phyloP scores from a whole-genome alignment of 2,888 invertebrate species.

The Portevinia maculata region DNA sequence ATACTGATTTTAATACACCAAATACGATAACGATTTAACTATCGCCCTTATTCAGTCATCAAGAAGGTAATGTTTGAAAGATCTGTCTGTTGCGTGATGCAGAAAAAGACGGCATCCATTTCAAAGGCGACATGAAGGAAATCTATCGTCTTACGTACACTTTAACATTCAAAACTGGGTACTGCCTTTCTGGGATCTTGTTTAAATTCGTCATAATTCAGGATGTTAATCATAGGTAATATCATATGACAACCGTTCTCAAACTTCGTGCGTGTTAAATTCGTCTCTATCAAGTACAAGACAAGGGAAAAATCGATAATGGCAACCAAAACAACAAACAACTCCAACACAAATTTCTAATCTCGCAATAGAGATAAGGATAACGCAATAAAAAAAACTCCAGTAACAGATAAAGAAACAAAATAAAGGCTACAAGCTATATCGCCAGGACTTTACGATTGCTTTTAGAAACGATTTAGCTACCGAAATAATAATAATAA shows the following conservation, averaged over 20 bases:
- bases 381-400: conserved; percentile 1
- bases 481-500: conserved; percentile 42
- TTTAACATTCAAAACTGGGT: too few species aligned
- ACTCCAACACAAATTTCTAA: conserved; percentile 4
- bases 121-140: too few species aligned
- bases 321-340: not conserved
- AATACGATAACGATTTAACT: too few species aligned
- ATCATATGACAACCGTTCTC: not conserved
- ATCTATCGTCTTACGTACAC: too few species aligned
- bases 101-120: too few species aligned
- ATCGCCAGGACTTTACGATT: conserved; percentile 41
- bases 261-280: not conserved
- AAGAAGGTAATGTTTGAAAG: too few species aligned
- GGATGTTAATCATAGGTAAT: too few species aligned
- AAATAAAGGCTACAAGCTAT: conserved; percentile 11
- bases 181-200: too few species aligned
- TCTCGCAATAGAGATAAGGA: conserved; percentile 4
- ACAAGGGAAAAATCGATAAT: not conserved
- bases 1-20: too few species aligned
- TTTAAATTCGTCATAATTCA: too few species aligned
- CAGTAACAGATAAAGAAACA: conserved; percentile 20
- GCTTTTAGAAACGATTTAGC: conserved; percentile 31
- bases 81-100: too few species aligned
- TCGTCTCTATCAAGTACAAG: not conserved
- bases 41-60: too few species aligned